Percentiles rank a stretch among this genome's conserved stretches.
Conservation (phyloP, 2,888 invertebrate genomes). For the Bursaphelenchus okinawaensis region DNA sequence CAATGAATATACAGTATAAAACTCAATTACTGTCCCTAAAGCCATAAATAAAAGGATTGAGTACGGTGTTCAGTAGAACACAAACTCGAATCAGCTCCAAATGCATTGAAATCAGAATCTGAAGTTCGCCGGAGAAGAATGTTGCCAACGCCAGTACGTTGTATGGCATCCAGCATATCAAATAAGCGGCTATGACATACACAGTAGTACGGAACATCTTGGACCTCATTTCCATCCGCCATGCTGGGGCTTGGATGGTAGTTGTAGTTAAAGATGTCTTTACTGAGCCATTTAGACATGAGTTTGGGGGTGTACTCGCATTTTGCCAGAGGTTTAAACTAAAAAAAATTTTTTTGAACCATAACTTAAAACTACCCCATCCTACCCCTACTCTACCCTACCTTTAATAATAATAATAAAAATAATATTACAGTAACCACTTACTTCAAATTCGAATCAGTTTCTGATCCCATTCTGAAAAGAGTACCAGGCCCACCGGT, state of each 20-base stretch:
- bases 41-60: constrained; percentile 36
- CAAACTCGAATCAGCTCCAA: constrained; percentile 32
- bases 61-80: constrained; percentile 31
- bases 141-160: constrained; percentile 24
- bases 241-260: constrained; percentile 24
- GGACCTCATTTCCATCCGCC: constrained; percentile 35
- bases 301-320: constrained; percentile 2
- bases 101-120: constrained; percentile 29
- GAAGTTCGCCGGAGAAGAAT: constrained; percentile 27
- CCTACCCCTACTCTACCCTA: no score
- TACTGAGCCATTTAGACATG: constrained; percentile 15
- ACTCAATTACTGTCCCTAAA: constrained; percentile 12
- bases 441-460: constrained; percentile 8
- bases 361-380: constrained; percentile 15
- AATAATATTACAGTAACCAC: background rate
- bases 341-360: constrained; percentile 12
- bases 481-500: background rate
- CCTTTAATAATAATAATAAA: constrained; percentile 4
- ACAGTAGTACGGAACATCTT: constrained; percentile 34
- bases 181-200: constrained; percentile 32
- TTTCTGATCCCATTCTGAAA: background rate
- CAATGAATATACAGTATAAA: no score
- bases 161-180: constrained; percentile 31
- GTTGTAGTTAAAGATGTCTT: constrained; percentile 5
- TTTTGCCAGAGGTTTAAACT: constrained; percentile 23